A percentile compares a stretch with the other conserved stretches of the same genome.
These are phyloP conservation scores for Melospiza georgiana DNA, from an alignment of 2,113 vertebrate genomes.

Conservation along the genomic window DNA sequence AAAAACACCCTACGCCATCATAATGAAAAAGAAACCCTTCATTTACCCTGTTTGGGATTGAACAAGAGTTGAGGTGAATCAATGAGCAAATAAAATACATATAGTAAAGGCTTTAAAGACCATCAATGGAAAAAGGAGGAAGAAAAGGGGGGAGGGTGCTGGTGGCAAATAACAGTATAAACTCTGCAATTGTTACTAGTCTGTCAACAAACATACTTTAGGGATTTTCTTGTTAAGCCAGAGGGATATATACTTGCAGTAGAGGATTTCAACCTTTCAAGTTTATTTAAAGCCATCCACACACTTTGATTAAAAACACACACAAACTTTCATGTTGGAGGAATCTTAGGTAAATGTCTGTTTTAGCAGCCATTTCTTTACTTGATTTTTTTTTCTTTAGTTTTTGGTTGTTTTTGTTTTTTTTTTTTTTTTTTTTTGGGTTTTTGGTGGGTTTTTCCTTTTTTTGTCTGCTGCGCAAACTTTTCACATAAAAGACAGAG, in stretches of 20 bases:
- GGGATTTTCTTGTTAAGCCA: constrained; percentile 51
- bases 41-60: not conserved
- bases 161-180: not conserved
- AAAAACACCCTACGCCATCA: not conserved
- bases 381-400: not conserved
- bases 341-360: not conserved
- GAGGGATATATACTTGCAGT: not conserved
- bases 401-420: no score
- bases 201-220: constrained; percentile 53
- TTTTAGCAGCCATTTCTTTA: not conserved
- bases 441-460: not conserved
- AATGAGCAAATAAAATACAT: not conserved
- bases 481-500: constrained; percentile 10
- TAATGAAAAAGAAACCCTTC: not conserved
- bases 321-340: constrained; percentile 4
- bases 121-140: not conserved
- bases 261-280: constrained; percentile 13
- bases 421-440: not conserved
- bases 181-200: constrained; percentile 13
- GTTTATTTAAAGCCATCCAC: constrained; percentile 12
- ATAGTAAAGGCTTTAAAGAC: not conserved
- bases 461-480: not conserved
- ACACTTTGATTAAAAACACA: not conserved
- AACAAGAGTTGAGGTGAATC: not conserved
- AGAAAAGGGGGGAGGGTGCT: not conserved